These are phyloP conservation scores for Muricea muricata DNA, from an alignment of 92 coral and sea anemone genomes.

Conservation along the genomic window DNA sequence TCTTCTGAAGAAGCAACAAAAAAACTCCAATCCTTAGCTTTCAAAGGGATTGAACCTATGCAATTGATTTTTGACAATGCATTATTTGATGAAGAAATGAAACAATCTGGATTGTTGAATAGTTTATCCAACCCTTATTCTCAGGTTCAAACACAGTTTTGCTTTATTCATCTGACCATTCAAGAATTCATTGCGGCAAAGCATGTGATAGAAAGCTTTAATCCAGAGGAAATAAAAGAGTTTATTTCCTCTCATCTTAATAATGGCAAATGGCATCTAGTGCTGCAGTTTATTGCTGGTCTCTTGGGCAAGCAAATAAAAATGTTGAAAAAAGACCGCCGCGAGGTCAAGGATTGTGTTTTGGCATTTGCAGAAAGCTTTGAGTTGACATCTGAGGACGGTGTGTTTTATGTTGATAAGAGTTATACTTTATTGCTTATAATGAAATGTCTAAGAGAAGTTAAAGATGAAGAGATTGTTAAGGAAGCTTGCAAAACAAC, in stretches of 20 bases:
- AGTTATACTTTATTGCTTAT: neutral
- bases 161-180: neutral
- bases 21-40: neutral
- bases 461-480: neutral
- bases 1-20: neutral
- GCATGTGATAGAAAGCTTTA: neutral
- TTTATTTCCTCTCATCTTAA: neutral
- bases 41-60: neutral
- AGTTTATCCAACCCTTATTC: neutral
- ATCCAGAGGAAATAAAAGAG: neutral
- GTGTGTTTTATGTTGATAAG: neutral
- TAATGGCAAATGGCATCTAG: neutral
- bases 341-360: neutral
- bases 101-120: neutral
- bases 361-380: neutral
- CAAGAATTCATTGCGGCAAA: conserved; percentile 12
- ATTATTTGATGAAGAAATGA: neutral
- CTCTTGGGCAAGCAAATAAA: no score
- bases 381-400: neutral
- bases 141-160: neutral
- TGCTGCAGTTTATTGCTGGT: conserved; percentile 16
- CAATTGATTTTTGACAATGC: neutral
- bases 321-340: neutral
- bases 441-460: conserved; percentile 2
- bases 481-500: neutral